Evolutionary conservation across 2,888 invertebrate genomes (phyloP).

Genomic region (Drosophila incognita): DNA sequence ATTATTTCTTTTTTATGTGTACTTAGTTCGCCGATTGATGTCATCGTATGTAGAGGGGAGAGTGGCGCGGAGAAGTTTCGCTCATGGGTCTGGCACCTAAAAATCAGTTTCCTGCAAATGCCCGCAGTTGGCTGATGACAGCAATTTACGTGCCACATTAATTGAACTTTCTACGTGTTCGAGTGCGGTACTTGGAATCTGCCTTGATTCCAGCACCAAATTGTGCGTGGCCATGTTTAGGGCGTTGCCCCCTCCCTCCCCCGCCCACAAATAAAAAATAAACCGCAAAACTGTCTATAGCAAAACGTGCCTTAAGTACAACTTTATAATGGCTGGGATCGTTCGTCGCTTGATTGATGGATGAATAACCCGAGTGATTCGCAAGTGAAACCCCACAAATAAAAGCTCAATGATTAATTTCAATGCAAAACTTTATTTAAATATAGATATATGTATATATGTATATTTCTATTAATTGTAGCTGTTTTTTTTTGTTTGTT

Average conservation of each 20-base stretch:
- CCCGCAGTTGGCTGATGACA: conserved; percentile 59
- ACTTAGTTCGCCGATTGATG: conserved; percentile 40
- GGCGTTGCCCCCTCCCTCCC: conserved; percentile 4
- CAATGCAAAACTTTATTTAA: conserved; percentile 65
- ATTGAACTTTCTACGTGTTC: conserved; percentile 81
- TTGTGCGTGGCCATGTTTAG: conserved; percentile 36
- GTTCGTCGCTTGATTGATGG: conserved; percentile 67
- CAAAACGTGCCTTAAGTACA: conserved; percentile 70
- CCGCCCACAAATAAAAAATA: not conserved
- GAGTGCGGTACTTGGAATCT: conserved; percentile 59
- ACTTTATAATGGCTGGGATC: conserved; percentile 25
- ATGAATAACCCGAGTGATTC: conserved; percentile 49
- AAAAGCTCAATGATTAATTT: conserved; percentile 44
- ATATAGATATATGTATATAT: conserved; percentile 44
- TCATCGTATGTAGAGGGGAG: not conserved
- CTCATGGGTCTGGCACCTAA: conserved; percentile 23
- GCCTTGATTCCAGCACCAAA: conserved; percentile 36
- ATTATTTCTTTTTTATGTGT: conserved; percentile 21
- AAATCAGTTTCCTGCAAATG: conserved; percentile 31
- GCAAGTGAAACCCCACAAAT: conserved; percentile 20
- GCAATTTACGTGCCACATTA: conserved; percentile 76
- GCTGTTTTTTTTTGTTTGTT: not conserved
- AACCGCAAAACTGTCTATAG: conserved; percentile 55
- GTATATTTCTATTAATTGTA: conserved; percentile 35
- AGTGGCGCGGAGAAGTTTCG: not conserved